Evolutionary conservation across 2,797 vertebrate genomes (phyloP), one percentile per base, ranked within the genome.

Genomic region (Microcaecilia unicolor): DNA sequence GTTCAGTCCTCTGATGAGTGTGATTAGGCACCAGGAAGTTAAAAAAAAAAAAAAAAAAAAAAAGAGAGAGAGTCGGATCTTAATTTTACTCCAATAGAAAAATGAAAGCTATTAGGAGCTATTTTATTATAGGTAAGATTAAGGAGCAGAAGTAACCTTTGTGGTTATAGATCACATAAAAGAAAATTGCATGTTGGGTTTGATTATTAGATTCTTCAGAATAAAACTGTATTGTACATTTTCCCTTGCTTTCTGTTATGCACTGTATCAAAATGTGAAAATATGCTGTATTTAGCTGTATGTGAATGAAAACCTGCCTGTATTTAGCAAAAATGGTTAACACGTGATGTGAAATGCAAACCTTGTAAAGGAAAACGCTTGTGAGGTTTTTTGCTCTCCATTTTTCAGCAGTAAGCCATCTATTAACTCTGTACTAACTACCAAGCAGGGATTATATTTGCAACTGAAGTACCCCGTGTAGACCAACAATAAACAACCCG

Each of bases 241-340:
- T 72, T 61, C 33, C 64, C 67, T 76, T 14, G 74, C 67, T 74
- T 70, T 76, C 63, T 78, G 71, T 83, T 67, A 74, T 76, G 65
- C 70, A 72, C 70, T 76, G 78, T 84, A 81, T 67, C 1, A 37
- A 72, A 66, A 69, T 65, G 76, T 81, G 74, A 74, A 61, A 70
- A 64, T 61, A 52, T 27, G 71, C 78, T 74, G 61, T 79, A 81
- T 72, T 70, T 81, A 81, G 76, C 74, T 72, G 69, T 83, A 69
- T 42, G 74, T 80, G 81, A 76, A 76, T 80, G 75, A 62, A 73
- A 43, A 76, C 57, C 72, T 83, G 81, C 84, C 70, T 85, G 78
- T 84, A 86, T 71, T 81, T 86, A 88, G 84, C 85, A 84, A 80
- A 58, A 82, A 73, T 65, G 67, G 55, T 77, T 84, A 83, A 82